Evolutionary conservation across 2,888 invertebrate genomes (phyloP).

Genomic region (Microctonus brassicae): DNA sequence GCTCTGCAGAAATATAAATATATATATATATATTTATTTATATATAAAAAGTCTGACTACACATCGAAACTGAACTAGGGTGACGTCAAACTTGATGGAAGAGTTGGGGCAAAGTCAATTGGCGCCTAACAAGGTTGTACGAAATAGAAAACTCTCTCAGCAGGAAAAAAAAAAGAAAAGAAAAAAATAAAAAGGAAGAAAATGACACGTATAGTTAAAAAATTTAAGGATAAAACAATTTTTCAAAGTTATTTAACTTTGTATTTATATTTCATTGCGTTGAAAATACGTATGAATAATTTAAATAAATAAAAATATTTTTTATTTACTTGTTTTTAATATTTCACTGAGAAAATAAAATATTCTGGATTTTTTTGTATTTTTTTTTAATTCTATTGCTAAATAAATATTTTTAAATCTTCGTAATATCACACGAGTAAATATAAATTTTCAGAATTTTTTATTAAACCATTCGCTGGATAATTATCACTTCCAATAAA

Average conservation of each 20-base stretch:
- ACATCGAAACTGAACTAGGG: slow-evolving; percentile 25
- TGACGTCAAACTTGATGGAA: slow-evolving; percentile 36
- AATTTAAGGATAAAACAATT: background rate
- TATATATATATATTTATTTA: background rate
- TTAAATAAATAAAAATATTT: background rate
- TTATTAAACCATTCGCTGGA: too few species aligned
- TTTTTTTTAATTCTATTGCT: too few species aligned
- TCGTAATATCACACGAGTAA: too few species aligned
- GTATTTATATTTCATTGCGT: background rate
- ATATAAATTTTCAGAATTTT: too few species aligned
- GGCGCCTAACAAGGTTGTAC: slow-evolving; percentile 53
- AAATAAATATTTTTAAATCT: too few species aligned
- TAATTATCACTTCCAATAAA: too few species aligned
- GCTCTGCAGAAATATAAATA: too few species aligned
- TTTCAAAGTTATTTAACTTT: too few species aligned
- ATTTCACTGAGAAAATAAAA: too few species aligned
- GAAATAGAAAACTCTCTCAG: background rate
- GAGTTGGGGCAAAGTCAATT: slow-evolving; percentile 56
- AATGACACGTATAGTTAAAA: background rate
- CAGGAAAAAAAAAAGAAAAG: background rate
- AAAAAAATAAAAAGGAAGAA: background rate
- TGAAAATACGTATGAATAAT: background rate
- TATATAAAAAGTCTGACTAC: too few species aligned
- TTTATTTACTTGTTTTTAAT: too few species aligned
- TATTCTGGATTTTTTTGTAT: too few species aligned